Conservation (phyloP, 2,888 invertebrate species). For the Chalcis sispes region DNA sequence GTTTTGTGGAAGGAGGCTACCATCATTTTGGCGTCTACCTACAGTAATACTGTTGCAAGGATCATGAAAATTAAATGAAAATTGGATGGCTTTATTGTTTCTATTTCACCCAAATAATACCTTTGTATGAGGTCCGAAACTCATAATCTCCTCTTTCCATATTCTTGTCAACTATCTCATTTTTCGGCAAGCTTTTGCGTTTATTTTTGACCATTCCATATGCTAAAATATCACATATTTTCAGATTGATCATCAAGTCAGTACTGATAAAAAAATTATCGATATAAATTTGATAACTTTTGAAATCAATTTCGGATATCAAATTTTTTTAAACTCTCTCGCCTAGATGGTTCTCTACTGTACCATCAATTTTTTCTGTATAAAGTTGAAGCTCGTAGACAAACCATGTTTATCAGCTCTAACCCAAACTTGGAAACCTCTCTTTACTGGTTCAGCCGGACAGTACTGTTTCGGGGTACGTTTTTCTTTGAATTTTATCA, state of each 20-base stretch:
- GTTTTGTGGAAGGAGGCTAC: not conserved
- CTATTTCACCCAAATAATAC: conserved; percentile 65
- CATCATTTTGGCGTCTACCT: conserved; percentile 8
- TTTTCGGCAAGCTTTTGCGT: conserved; percentile 59
- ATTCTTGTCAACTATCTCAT: conserved; percentile 60
- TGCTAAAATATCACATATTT: too few species aligned
- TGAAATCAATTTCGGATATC: not conserved
- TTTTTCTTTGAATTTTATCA: too few species aligned
- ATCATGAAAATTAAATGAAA: not conserved
- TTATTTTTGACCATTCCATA: conserved; percentile 63
- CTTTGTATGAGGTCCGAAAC: conserved; percentile 58
- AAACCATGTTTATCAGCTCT: conserved; percentile 3
- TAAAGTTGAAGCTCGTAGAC: not conserved
- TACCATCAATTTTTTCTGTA: not conserved
- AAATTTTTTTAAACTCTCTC: not conserved
- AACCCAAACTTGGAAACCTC: conserved; percentile 4
- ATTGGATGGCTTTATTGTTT: conserved; percentile 4
- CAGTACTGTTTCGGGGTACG: not conserved
- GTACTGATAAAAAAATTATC: too few species aligned
- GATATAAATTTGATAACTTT: not conserved
- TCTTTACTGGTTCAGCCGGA: not conserved
- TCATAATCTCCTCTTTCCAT: conserved; percentile 61
- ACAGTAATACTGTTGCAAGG: conserved; percentile 2
- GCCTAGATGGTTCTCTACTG: too few species aligned
- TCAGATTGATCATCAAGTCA: too few species aligned